These are phyloP conservation scores for Xenentodon cancila DNA, from an alignment of 2,797 vertebrate genomes.

Conservation along the genomic window DNA sequence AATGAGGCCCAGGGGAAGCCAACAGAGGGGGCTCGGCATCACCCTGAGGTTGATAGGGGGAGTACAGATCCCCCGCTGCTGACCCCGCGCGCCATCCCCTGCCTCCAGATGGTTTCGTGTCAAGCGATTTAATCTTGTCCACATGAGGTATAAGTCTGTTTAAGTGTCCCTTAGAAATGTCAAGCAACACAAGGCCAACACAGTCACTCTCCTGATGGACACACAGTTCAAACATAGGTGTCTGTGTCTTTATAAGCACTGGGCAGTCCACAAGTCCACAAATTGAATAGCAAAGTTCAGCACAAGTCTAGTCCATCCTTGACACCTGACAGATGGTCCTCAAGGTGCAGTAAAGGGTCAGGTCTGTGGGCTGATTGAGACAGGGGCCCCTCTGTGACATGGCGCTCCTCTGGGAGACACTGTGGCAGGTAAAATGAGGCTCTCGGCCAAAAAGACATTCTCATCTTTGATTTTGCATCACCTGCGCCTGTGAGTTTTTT, in stretches of 20 bases:
- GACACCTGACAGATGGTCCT: slow-evolving; percentile 28
- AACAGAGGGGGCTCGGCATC: slow-evolving; percentile 6
- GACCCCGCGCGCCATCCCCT: slow-evolving; percentile 41
- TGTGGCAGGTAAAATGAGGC: neutral
- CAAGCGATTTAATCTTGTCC: slow-evolving; percentile 43
- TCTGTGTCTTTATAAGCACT: slow-evolving; percentile 5
- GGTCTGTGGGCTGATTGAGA: slow-evolving; percentile 27
- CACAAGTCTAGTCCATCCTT: slow-evolving; percentile 6
- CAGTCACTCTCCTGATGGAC: slow-evolving; percentile 26
- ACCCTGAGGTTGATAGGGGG: slow-evolving; percentile 58
- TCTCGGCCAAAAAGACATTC: neutral
- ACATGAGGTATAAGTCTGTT: slow-evolving; percentile 30
- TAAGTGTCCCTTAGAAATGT: slow-evolving; percentile 36
- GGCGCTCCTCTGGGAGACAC: slow-evolving; percentile 1
- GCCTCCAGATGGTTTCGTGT: slow-evolving; percentile 34
- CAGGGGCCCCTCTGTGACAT: slow-evolving; percentile 41
- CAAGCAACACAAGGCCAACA: slow-evolving; percentile 17
- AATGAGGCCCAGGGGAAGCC: slow-evolving; percentile 65
- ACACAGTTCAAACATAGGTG: neutral
- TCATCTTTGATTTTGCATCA: slow-evolving; percentile 73
- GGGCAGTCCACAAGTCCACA: neutral
- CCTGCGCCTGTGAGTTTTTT: slow-evolving; percentile 79
- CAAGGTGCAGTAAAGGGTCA: slow-evolving; percentile 14
- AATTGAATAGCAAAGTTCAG: slow-evolving; percentile 32
- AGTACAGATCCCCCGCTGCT: slow-evolving; percentile 36